Evolutionary conservation across 2,797 vertebrate species (phyloP), one percentile per base, ranked within the genome.

Genomic region (Sandelia bainsii): DNA sequence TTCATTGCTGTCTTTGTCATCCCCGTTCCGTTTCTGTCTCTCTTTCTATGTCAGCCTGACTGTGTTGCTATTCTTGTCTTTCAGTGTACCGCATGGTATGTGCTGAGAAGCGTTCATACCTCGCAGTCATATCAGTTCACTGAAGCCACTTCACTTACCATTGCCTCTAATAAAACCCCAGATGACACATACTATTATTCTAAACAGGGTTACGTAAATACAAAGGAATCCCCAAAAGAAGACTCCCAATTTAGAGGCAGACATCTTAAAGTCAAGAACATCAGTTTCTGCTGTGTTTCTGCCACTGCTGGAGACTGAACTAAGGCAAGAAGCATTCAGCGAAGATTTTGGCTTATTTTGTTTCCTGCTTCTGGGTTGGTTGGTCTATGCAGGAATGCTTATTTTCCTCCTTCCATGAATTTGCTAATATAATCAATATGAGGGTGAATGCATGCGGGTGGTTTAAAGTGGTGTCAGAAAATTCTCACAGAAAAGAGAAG

Each of bases 201-300:
- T 46, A 54, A 84, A 73, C 62, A 62, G 5, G 27, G 32, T 81
- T 75, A 66, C 29, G 34, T 68, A 83, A 78, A 88, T 58, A 71
- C 76, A 68, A 69, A 88, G 79, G 81, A 81, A 86, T 86, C 79
- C 84, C 83, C 75, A 60, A 32, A 80, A 79, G 73, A 85, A 82
- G 62, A 74, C 66, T 77, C 71, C 51, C 52, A 53, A 57, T 63
- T 68, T 77, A 85, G 69, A 80, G 50, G 46, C 83, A 75, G 74
- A 82, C 68, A 66, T 83, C 66, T 70, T 61, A 62, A 39, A 57
- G 49, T 20, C 79, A 74, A 17, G 2, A 44, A 40, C 72, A 65
- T 77, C 27, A 68, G 48, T 58, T 63, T 62, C 48, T 66, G 62
- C 72, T 67, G 39, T 14, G 39, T 64, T 69, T 60, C 48, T 82